phyloP scores from a whole-genome alignment of 2,888 invertebrate genomes.

The Strigamia crassipes region DNA sequence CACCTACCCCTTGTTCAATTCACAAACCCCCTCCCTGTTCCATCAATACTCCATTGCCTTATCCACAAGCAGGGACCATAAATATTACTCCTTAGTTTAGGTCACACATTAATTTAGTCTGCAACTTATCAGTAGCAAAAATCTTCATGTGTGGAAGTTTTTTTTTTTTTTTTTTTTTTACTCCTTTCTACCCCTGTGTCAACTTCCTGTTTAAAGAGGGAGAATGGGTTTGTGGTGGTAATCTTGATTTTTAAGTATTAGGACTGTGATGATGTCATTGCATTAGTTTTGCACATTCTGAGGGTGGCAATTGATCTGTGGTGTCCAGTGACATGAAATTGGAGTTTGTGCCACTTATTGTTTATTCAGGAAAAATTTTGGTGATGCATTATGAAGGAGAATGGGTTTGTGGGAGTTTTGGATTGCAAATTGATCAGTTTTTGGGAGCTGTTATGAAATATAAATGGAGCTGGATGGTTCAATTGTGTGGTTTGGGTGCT shows the following conservation, averaged over 20 bases:
- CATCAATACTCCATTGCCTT: conserved; percentile 24
- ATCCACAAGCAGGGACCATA: conserved; percentile 1
- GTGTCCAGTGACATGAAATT: conserved; percentile 28
- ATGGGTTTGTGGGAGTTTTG: neutral
- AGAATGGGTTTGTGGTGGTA: neutral
- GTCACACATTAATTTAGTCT: conserved; percentile 18
- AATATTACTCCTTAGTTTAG: neutral
- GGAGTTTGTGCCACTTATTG: no score
- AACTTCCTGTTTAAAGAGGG: conserved; percentile 16
- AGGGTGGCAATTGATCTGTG: neutral
- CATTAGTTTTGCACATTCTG: neutral
- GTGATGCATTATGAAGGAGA: neutral
- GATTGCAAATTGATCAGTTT: neutral
- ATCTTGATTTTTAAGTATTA: neutral
- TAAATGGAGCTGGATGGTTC: neutral
- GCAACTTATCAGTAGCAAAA: neutral
- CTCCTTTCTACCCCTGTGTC: neutral
- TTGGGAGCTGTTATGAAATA: neutral
- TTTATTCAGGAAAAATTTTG: neutral
- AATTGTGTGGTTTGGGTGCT: neutral
- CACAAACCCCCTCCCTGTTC: neutral
- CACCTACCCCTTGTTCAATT: neutral
- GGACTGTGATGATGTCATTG: neutral
- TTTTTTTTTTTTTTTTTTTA: neutral
- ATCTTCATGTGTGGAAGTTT: neutral